phyloP scores from a whole-genome alignment of 1,140 invertebrate species.

The Thaumatotibia leucotreta region DNA sequence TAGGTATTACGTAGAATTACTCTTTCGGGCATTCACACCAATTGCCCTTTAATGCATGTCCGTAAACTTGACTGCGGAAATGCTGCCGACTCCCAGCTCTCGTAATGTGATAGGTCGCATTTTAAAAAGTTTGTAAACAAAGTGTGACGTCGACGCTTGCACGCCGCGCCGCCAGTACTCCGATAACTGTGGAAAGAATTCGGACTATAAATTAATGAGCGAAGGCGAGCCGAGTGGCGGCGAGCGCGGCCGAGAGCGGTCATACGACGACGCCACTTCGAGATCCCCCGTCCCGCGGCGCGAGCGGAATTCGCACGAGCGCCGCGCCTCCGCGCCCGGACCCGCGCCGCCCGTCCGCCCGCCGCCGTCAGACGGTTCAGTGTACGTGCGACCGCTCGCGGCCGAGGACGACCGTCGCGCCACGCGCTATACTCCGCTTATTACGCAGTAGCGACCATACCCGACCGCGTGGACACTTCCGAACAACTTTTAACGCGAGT shows the following conservation, averaged over 20 bases:
- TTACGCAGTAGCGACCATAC: slow-evolving; percentile 67
- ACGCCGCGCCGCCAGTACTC: slow-evolving; percentile 21
- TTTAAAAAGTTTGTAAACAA: slow-evolving; percentile 9
- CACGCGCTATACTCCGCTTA: slow-evolving; percentile 51
- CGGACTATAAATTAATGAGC: slow-evolving; percentile 23
- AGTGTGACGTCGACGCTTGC: slow-evolving; percentile 16
- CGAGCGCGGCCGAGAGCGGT: slow-evolving; percentile 47
- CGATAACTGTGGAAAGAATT: slow-evolving; percentile 36
- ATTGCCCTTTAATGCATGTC: background rate
- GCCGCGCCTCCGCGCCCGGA: slow-evolving; percentile 49
- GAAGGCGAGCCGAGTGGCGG: slow-evolving; percentile 24
- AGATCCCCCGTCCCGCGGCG: slow-evolving; percentile 45
- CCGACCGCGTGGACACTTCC: slow-evolving; percentile 61
- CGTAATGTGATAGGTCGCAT: slow-evolving; percentile 6
- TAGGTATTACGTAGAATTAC: background rate
- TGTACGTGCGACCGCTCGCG: slow-evolving; percentile 68
- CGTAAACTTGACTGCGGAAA: background rate
- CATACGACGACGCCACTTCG: slow-evolving; percentile 60
- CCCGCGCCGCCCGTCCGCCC: slow-evolving; percentile 31
- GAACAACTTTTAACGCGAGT: slow-evolving; percentile 22
- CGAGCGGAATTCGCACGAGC: slow-evolving; percentile 63
- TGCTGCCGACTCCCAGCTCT: background rate
- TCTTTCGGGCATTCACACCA: background rate
- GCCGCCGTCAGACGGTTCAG: slow-evolving; percentile 34
- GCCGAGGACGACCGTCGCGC: slow-evolving; percentile 48